Evolutionary conservation across 2,888 invertebrate species (phyloP).

Genomic region (Hyposoter didymator): DNA sequence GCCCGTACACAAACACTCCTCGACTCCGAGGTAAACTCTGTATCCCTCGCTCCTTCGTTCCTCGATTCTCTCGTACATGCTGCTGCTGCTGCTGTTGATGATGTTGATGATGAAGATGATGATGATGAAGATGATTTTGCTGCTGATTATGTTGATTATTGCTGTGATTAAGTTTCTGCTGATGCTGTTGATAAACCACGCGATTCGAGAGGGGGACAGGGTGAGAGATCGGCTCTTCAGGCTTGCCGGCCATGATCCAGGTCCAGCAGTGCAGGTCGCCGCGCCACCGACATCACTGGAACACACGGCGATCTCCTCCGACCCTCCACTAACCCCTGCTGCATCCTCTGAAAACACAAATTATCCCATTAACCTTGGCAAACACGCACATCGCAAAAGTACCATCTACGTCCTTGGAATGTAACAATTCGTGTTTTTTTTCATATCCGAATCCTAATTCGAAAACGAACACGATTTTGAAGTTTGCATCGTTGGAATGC

Average conservation of each 20-base stretch:
- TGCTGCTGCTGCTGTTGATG: slow-evolving; percentile 61
- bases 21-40: slow-evolving; percentile 71
- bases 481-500: neutral
- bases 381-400: neutral
- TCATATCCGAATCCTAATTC: neutral
- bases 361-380: slow-evolving; percentile 20
- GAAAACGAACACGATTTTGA: neutral
- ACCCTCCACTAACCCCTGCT: slow-evolving; percentile 80
- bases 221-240: slow-evolving; percentile 87
- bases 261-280: slow-evolving; percentile 82
- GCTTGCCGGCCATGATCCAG: slow-evolving; percentile 91
- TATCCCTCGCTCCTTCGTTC: neutral
- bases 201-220: slow-evolving; percentile 83
- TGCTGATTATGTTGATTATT: slow-evolving; percentile 68
- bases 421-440: neutral
- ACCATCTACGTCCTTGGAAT: neutral
- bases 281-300: slow-evolving; percentile 89
- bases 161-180: slow-evolving; percentile 73
- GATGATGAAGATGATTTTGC: slow-evolving; percentile 61
- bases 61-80: slow-evolving; percentile 43
- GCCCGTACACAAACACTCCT: slow-evolving; percentile 86
- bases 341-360: slow-evolving; percentile 80
- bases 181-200: slow-evolving; percentile 71
- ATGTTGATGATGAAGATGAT: slow-evolving; percentile 61
- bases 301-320: slow-evolving; percentile 84